Conservation (phyloP, 2,888 invertebrate species). For the Drosophila demipolita region DNA sequence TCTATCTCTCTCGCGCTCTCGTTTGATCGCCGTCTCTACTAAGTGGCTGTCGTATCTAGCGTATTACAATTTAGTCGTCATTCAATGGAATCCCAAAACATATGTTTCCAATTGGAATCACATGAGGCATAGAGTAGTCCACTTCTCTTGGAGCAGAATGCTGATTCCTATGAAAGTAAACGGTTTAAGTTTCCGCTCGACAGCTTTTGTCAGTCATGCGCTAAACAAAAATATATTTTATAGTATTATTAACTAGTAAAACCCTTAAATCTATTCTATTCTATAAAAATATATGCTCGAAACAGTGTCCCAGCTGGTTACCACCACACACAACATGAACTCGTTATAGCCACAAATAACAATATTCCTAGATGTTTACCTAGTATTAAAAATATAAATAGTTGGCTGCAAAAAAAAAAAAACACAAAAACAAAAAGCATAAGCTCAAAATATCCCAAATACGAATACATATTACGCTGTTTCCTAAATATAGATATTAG, state of each 20-base stretch:
- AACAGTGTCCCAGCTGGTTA: slow-evolving; percentile 15
- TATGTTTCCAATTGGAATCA: slow-evolving; percentile 1
- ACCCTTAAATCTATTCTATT: neutral
- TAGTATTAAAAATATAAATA: slow-evolving; percentile 20
- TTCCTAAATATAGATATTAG: slow-evolving; percentile 1
- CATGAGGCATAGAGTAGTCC: neutral
- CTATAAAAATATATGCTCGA: slow-evolving; percentile 3
- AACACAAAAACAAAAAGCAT: neutral
- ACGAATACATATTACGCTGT: slow-evolving; percentile 28
- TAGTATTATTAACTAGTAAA: slow-evolving; percentile 20
- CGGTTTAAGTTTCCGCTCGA: neutral
- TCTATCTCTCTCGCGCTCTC: slow-evolving; percentile 5
- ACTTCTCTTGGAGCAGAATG: neutral
- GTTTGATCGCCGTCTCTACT: neutral
- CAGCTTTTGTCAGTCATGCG: slow-evolving; percentile 23
- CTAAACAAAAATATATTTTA: slow-evolving; percentile 5
- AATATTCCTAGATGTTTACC: slow-evolving; percentile 12
- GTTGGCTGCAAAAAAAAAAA: slow-evolving; percentile 9
- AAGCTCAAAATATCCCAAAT: slow-evolving; percentile 37
- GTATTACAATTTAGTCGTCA: neutral
- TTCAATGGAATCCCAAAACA: slow-evolving; percentile 1
- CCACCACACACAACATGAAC: slow-evolving; percentile 9
- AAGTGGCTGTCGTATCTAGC: neutral
- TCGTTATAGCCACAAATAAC: slow-evolving; percentile 2
- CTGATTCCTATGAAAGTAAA: slow-evolving; percentile 11